A percentile compares a stretch with the other conserved stretches of the same genome.
These are phyloP conservation scores for Microhierax caerulescens DNA, from an alignment of 2,797 vertebrate genomes.

Conservation along the genomic window DNA sequence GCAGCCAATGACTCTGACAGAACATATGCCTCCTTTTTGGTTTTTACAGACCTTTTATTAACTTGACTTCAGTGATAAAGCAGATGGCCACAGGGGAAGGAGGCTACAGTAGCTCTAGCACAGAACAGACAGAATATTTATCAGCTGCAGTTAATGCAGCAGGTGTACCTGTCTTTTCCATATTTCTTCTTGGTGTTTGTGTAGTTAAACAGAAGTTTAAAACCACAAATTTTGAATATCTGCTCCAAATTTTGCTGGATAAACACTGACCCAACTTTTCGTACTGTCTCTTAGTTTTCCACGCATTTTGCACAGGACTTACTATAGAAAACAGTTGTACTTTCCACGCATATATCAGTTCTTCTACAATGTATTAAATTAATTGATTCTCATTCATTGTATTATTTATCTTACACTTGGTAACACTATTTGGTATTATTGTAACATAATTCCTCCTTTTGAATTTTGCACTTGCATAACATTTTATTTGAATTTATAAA, in stretches of 20 bases:
- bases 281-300: neutral
- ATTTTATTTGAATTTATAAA: neutral
- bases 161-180: neutral
- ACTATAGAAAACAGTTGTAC: neutral
- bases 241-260: neutral
- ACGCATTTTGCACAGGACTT: neutral
- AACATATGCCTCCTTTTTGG: neutral
- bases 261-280: neutral
- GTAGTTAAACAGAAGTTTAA: neutral
- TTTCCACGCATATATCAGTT: neutral
- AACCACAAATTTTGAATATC: neutral
- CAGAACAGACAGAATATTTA: slow-evolving; percentile 11
- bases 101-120: neutral
- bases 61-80: slow-evolving; percentile 42
- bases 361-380: neutral
- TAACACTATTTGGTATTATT: neutral
- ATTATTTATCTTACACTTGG: neutral
- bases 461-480: neutral
- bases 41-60: slow-evolving; percentile 34
- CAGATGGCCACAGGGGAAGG: slow-evolving; percentile 13
- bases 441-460: neutral
- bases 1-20: neutral
- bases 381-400: neutral
- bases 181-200: neutral
- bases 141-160: slow-evolving; percentile 3